Conservation (phyloP, 2,113 vertebrate genomes). For the Zapus hudsonius region DNA sequence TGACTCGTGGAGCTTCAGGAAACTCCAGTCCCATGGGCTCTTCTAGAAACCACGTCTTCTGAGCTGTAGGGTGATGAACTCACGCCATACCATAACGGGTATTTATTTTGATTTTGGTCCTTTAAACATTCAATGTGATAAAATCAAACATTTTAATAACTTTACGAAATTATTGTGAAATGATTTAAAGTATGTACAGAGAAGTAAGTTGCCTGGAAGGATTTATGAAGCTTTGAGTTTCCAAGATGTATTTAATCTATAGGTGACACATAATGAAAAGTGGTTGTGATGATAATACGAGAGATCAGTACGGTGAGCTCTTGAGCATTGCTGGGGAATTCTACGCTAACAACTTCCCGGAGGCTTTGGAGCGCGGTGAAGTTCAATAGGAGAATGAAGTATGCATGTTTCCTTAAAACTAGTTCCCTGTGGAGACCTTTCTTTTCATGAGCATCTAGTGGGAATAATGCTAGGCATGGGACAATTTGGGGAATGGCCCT, state of each 20-base stretch:
- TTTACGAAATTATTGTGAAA: slow-evolving; percentile 2
- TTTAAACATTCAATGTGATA: background rate
- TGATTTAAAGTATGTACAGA: background rate
- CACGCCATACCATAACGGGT: background rate
- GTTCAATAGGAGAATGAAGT: background rate
- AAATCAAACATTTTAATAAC: background rate
- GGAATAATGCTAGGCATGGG: background rate
- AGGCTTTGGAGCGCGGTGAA: background rate
- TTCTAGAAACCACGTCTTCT: background rate
- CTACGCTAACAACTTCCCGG: background rate
- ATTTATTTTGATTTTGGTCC: too few species aligned
- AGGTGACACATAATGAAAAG: background rate
- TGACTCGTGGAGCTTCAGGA: slow-evolving; percentile 20
- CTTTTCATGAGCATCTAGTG: background rate
- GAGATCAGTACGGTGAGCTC: background rate
- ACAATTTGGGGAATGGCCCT: background rate
- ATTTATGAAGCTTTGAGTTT: background rate
- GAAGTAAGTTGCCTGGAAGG: background rate
- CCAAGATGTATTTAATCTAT: background rate
- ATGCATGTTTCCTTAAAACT: background rate
- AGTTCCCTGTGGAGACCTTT: background rate
- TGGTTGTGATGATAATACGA: background rate
- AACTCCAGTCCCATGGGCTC: background rate
- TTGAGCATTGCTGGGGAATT: background rate
- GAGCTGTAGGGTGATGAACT: background rate